Conservation (phyloP, 2,797 vertebrate genomes). For the Galagoides demidoff region DNA sequence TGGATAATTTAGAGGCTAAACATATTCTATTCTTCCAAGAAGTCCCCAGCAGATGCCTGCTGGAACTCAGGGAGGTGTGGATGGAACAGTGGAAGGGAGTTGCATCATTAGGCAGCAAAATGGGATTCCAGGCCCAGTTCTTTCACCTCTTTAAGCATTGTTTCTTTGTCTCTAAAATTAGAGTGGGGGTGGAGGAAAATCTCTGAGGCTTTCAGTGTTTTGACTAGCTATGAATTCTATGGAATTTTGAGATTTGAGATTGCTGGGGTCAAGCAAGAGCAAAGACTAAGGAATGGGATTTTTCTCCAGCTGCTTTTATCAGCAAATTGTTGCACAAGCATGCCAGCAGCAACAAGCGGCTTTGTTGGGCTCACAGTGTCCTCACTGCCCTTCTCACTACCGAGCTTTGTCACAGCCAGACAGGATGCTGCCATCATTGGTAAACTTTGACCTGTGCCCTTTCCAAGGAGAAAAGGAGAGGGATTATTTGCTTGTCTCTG, state of each 20-base stretch:
- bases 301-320: background rate
- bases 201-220: background rate
- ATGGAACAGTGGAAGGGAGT: background rate
- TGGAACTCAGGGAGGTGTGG: background rate
- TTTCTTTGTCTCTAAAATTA: slow-evolving; percentile 31
- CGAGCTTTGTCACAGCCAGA: slow-evolving; percentile 3
- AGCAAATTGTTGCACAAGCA: background rate
- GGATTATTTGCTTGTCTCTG: slow-evolving; percentile 3
- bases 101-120: background rate
- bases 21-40: slow-evolving; percentile 18
- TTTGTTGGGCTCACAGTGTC: background rate
- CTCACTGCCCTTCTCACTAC: background rate
- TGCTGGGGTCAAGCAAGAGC: background rate
- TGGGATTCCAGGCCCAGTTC: background rate
- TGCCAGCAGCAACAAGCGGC: background rate
- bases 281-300: background rate
- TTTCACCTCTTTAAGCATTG: background rate
- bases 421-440: background rate
- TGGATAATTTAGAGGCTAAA: background rate
- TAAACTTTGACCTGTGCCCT: background rate
- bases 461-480: background rate
- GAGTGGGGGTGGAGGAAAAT: background rate
- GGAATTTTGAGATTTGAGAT: background rate
- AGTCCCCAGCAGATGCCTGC: background rate
- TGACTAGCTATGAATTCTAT: background rate